phyloP scores from a whole-genome alignment of 2,797 vertebrate genomes.

The Arctocebus calabarensis region DNA sequence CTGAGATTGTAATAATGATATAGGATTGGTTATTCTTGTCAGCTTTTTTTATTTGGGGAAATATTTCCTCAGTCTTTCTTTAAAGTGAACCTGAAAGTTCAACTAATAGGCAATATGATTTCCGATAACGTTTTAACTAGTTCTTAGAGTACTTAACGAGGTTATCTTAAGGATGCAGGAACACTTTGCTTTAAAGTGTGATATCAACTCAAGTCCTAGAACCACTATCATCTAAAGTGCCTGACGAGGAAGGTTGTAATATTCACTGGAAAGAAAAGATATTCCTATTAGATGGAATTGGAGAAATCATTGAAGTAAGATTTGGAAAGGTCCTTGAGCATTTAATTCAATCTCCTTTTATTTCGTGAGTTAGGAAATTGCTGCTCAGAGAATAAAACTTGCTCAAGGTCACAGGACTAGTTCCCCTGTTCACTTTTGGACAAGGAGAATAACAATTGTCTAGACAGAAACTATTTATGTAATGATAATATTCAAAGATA shows the following conservation, averaged over 20 bases:
- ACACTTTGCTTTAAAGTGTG: conserved; percentile 62
- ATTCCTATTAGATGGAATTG: background rate
- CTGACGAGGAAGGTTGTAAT: background rate
- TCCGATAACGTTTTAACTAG: background rate
- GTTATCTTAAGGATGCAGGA: conserved; percentile 42
- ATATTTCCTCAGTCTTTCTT: conserved; percentile 62
- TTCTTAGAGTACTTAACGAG: background rate
- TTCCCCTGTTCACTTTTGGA: background rate
- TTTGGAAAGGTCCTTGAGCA: background rate
- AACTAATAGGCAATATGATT: background rate
- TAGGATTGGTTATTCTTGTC: background rate
- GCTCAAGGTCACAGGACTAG: background rate
- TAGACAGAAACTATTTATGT: background rate
- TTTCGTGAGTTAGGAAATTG: background rate
- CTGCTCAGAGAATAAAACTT: background rate
- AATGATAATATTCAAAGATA: background rate
- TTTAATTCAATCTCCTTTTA: background rate
- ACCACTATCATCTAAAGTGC: background rate
- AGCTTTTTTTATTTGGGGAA: conserved; percentile 64
- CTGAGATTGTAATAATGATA: background rate
- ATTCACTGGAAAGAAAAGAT: background rate
- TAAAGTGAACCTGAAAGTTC: conserved; percentile 67
- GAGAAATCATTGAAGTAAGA: background rate
- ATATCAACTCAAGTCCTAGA: conserved; percentile 60
- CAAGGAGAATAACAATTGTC: background rate